These are phyloP conservation scores for Pseudomyrmex concolor DNA, from an alignment of 1,140 invertebrate genomes.

Conservation along the genomic window DNA sequence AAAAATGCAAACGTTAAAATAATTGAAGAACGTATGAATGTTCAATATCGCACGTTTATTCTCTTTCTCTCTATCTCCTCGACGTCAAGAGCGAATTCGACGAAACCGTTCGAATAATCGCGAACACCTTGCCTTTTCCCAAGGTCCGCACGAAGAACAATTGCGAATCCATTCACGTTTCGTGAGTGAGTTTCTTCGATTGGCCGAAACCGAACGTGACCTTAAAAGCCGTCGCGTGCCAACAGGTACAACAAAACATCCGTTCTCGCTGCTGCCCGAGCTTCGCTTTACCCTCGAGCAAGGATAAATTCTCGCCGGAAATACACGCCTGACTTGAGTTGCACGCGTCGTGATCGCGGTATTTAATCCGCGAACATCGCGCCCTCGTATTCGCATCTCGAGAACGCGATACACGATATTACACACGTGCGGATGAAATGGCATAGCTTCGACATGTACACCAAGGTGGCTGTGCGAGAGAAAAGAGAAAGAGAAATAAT, in stretches of 20 bases:
- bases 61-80: no score
- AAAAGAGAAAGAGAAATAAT: not conserved
- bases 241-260: constrained; percentile 51
- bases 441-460: not conserved
- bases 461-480: not conserved
- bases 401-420: not conserved
- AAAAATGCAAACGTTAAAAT: not conserved
- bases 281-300: constrained; percentile 62
- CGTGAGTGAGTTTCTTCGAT: constrained; percentile 37
- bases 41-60: not conserved
- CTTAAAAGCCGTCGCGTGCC: constrained; percentile 70
- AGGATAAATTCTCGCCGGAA: constrained; percentile 35
- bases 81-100: not conserved
- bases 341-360: constrained; percentile 32
- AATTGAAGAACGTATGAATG: not conserved
- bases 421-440: constrained; percentile 6
- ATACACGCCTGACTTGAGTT: constrained; percentile 45
- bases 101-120: not conserved
- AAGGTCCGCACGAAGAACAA: constrained; percentile 39
- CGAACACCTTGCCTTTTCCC: not conserved
- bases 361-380: constrained; percentile 46
- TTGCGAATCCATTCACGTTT: constrained; percentile 51
- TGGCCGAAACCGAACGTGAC: constrained; percentile 55
- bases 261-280: constrained; percentile 33
- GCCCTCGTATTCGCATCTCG: not conserved